Conservation (phyloP, 2,888 invertebrate genomes). For the Aleiodes alternator region DNA sequence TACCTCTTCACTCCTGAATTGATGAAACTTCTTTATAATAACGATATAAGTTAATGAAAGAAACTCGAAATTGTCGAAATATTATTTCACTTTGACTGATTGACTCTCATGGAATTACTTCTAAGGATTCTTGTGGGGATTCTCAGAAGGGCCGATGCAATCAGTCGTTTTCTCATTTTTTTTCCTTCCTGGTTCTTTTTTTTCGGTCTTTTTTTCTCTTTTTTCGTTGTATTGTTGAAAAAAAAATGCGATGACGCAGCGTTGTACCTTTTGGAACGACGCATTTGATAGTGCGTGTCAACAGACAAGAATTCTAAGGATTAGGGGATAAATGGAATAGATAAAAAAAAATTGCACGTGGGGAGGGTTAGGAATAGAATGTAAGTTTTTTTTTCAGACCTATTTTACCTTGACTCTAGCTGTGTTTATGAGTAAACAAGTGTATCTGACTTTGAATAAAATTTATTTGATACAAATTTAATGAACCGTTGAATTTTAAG, state of each 20-base stretch:
- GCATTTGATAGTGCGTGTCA: slow-evolving; percentile 31
- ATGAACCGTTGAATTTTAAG: too few relatives aligned
- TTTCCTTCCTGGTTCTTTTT: slow-evolving; percentile 32
- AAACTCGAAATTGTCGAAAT: slow-evolving; percentile 10
- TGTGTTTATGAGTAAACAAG: slow-evolving; percentile 22
- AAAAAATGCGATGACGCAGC: slow-evolving; percentile 30
- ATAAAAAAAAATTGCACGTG: slow-evolving; percentile 11
- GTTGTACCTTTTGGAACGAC: neutral
- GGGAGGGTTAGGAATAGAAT: slow-evolving; percentile 19
- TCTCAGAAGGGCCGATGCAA: slow-evolving; percentile 34
- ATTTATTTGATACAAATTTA: neutral
- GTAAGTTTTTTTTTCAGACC: neutral
- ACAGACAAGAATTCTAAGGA: slow-evolving; percentile 13
- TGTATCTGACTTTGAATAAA: slow-evolving; percentile 22
- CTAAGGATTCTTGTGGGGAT: slow-evolving; percentile 41
- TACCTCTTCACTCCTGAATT: too few relatives aligned
- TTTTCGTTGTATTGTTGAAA: slow-evolving; percentile 7
- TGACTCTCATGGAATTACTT: slow-evolving; percentile 33
- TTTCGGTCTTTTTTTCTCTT: slow-evolving; percentile 1
- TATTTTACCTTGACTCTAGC: neutral
- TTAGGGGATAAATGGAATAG: slow-evolving; percentile 36
- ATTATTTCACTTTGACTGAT: slow-evolving; percentile 30
- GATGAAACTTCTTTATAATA: slow-evolving; percentile 1
- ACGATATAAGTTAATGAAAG: neutral
- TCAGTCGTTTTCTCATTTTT: slow-evolving; percentile 28